phyloP scores from a whole-genome alignment of 2,797 vertebrate genomes.

The Brachyrhaphis roseni region DNA sequence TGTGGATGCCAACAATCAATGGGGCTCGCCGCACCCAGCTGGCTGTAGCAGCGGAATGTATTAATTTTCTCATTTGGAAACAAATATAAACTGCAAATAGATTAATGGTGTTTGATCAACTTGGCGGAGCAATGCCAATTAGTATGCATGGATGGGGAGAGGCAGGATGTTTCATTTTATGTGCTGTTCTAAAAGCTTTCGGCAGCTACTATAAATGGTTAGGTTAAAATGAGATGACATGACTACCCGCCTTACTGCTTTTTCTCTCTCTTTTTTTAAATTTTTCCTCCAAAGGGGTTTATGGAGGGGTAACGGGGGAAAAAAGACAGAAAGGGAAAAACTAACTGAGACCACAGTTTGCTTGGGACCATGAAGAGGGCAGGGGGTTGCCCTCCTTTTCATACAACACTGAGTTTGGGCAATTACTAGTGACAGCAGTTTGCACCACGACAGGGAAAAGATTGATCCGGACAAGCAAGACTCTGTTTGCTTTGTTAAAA shows the following conservation, averaged over 20 bases:
- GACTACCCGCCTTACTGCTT: slow-evolving; percentile 22
- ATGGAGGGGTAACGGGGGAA: slow-evolving; percentile 21
- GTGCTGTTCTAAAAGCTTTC: slow-evolving; percentile 43
- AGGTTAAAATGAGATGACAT: slow-evolving; percentile 21
- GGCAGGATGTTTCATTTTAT: slow-evolving; percentile 39
- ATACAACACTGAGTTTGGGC: slow-evolving; percentile 72
- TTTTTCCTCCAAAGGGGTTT: slow-evolving; percentile 5
- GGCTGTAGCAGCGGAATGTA: slow-evolving; percentile 63
- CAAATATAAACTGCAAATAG: slow-evolving; percentile 75
- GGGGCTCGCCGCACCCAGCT: slow-evolving; percentile 63
- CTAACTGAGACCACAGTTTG: slow-evolving; percentile 64
- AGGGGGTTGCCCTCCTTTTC: slow-evolving; percentile 62
- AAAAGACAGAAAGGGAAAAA: slow-evolving; percentile 9
- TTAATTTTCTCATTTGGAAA: slow-evolving; percentile 76
- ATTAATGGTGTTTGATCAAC: slow-evolving; percentile 77
- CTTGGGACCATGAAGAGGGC: slow-evolving; percentile 45
- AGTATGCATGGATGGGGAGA: slow-evolving; percentile 50
- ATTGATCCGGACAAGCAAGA: slow-evolving; percentile 78
- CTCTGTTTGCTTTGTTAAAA: slow-evolving; percentile 81
- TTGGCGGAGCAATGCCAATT: slow-evolving; percentile 59
- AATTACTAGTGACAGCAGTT: slow-evolving; percentile 71
- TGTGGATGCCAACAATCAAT: slow-evolving; percentile 73
- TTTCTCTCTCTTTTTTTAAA: not conserved
- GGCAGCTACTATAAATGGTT: slow-evolving; percentile 35
- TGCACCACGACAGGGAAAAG: slow-evolving; percentile 54